Conservation (phyloP, 2,797 vertebrate genomes). For the Manis crassicaudata region DNA sequence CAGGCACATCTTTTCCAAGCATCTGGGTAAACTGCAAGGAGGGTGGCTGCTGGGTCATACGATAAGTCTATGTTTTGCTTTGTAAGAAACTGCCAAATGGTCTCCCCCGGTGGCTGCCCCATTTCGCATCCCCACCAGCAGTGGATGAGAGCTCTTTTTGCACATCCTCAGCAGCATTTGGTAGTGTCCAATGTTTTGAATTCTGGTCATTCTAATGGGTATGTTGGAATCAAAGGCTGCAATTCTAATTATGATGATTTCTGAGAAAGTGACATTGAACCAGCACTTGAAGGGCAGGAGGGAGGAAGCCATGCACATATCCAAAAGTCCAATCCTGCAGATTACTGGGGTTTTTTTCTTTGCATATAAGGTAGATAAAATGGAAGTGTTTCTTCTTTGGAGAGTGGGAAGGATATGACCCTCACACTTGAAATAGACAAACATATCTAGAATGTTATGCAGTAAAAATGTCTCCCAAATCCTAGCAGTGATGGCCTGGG, state of each 20-base stretch:
- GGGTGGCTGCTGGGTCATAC: fast-evolving
- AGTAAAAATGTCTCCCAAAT: background rate
- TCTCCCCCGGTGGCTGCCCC: background rate
- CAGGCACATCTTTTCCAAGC: background rate
- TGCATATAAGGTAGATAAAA: background rate
- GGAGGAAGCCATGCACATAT: fast-evolving
- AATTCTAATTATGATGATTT: background rate
- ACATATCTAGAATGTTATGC: background rate
- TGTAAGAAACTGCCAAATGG: background rate
- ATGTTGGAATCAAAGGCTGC: fast-evolving
- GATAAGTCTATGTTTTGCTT: too few relatives aligned
- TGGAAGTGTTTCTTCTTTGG: too few relatives aligned
- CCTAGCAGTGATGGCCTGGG: too few relatives aligned
- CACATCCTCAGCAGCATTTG: fast-evolving
- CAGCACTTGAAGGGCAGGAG: fast-evolving
- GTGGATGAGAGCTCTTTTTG: fast-evolving
- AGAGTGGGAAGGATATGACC: background rate
- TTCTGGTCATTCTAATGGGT: background rate
- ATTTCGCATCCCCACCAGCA: background rate
- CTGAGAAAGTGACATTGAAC: fast-evolving
- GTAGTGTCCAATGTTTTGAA: fast-evolving
- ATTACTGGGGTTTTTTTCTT: background rate
- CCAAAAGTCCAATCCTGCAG: background rate
- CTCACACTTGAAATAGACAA: background rate
- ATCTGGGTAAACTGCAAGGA: background rate